Conservation (phyloP, 2,797 vertebrate genomes). For the Heterohyrax brucei region DNA sequence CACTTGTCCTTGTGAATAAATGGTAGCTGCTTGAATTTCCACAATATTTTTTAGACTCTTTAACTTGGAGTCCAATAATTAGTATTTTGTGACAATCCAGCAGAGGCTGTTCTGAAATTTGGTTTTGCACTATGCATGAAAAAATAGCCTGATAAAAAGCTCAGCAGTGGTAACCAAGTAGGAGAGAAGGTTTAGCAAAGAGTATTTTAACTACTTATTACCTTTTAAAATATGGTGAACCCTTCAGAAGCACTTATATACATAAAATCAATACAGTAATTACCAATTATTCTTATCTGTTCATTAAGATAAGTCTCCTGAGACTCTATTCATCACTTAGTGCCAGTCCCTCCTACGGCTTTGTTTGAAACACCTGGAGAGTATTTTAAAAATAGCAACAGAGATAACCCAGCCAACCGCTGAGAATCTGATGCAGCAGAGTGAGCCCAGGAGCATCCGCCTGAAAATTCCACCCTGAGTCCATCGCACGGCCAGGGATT, state of each 20-base stretch:
- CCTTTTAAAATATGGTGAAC: conserved; percentile 75
- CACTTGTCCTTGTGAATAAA: conserved; percentile 80
- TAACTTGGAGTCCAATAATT: conserved; percentile 73
- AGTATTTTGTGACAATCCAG: conserved; percentile 69
- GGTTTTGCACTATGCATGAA: conserved; percentile 52
- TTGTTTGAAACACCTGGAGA: conserved; percentile 70
- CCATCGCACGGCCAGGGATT: neutral
- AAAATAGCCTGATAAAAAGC: conserved; percentile 65
- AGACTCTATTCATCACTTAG: conserved; percentile 61
- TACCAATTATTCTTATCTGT: conserved; percentile 77
- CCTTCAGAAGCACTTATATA: conserved; percentile 76
- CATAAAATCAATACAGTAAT: conserved; percentile 77
- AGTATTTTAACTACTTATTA: conserved; percentile 77
- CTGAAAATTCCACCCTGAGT: neutral
- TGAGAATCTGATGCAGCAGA: neutral
- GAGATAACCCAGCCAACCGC: neutral
- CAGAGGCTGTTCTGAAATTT: conserved; percentile 70
- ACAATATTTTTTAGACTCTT: conserved; percentile 73
- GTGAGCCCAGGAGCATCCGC: neutral
- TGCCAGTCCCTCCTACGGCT: conserved; percentile 2
- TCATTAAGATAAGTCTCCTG: conserved; percentile 66
- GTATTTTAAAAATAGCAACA: conserved; percentile 58
- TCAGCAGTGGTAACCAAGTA: conserved; percentile 68
- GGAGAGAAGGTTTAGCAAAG: conserved; percentile 62
- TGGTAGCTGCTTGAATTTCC: conserved; percentile 78